Conservation (phyloP, 2,797 vertebrate genomes). For the Halcyon badia region DNA sequence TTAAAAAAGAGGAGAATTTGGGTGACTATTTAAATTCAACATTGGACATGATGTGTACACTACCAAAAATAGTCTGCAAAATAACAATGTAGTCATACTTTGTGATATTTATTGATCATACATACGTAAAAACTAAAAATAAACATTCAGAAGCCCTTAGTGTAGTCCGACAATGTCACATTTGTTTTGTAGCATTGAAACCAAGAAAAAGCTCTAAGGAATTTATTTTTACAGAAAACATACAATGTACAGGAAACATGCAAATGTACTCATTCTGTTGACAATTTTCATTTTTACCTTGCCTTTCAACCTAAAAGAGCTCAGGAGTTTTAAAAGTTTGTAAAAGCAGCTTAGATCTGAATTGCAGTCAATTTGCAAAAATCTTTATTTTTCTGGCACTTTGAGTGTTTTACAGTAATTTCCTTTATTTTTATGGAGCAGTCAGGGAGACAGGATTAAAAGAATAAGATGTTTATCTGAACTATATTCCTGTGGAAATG, state of each 20-base stretch:
- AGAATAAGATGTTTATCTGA: background rate
- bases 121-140: background rate
- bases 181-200: background rate
- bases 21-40: background rate
- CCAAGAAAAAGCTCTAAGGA: background rate
- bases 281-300: background rate
- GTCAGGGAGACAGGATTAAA: background rate
- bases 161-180: background rate
- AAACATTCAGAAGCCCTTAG: background rate
- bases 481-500: background rate
- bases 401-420: background rate
- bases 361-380: background rate
- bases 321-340: background rate
- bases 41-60: background rate
- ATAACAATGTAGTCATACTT: background rate
- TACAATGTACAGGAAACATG: accelerated
- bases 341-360: background rate
- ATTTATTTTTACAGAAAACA: background rate
- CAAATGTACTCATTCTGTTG: background rate
- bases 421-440: background rate
- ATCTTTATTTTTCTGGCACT: background rate
- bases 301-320: background rate
- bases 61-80: background rate
- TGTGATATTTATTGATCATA: background rate
- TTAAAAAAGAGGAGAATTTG: background rate